Base-by-base conservation (phyloP, 1,140 invertebrate genomes). In the Dolichoris vasculosae region DNA sequence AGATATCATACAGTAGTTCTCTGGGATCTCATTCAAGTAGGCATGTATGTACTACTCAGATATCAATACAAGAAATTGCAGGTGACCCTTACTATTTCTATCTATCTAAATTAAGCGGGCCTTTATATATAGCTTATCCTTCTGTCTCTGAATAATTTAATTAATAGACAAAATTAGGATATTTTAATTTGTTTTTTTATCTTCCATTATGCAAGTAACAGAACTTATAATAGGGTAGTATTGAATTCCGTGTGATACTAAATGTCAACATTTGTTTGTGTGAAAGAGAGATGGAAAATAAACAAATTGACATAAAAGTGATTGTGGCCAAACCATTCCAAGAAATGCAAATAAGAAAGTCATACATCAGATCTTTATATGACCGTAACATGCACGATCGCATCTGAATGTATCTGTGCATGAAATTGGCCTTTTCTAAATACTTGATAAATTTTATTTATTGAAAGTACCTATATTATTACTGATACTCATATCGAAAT, bases 151-250 rank as follows among this genome's bases (percentile, higher is more conserved):
- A 92, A 30, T 91, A 91, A 90, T 90, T 91, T 92, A 91, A 93
- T 92, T 93, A 93, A 93, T 93, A 92, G 92, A 91, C 90, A 93
- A 92, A 93, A 93, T 93, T 93, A 93, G 93, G 92, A 92, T 91
- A 91, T 93, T 86, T 93, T 93, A 93, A 92, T 92, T 92, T 91
- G 88, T 92, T 91, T 90, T 92, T 92, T 92, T 93, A 92, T 92
- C 91, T 89, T 43, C 79, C 71, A 82, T 2, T 0, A 23, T 32
- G 40, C 11, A 2, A 81, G 78, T 84, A 86, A 71, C 71, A 15
- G 6, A 8, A 0, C 15, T 7, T 20, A 40, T 26, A 59, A 59
- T 69, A 17, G 20, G 20, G 13, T n/a, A 8, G n/a, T n/a, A 23
- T 9, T 43, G 3, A 8, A 38, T 43, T 43, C 26, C 17, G 1